These are phyloP conservation scores for Lasioglossum malachurum DNA, from an alignment of 2,888 invertebrate genomes.

Conservation along the genomic window DNA sequence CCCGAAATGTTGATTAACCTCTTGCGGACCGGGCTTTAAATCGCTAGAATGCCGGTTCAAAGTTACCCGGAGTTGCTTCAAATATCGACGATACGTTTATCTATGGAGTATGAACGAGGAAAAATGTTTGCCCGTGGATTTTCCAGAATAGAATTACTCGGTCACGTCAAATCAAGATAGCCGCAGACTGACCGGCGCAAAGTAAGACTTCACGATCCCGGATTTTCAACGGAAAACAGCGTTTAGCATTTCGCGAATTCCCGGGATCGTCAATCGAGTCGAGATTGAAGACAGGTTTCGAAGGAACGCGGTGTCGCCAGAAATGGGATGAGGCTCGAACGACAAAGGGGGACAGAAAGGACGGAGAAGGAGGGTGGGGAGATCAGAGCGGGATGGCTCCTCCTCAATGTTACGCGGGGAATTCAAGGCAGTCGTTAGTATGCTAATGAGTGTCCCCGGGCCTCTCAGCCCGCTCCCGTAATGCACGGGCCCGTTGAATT, in stretches of 20 bases:
- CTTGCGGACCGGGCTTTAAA: not conserved
- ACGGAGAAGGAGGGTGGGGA: not conserved
- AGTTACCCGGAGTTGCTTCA: too few species aligned
- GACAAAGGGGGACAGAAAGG: slow-evolving; percentile 32
- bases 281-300: slow-evolving; percentile 43
- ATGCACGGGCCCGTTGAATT: slow-evolving; percentile 75
- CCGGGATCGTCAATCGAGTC: slow-evolving; percentile 21
- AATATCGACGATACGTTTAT: too few species aligned
- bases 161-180: not conserved
- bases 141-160: not conserved
- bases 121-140: not conserved
- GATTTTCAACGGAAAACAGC: not conserved
- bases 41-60: too few species aligned
- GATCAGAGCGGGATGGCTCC: slow-evolving; percentile 36
- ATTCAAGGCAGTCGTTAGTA: slow-evolving; percentile 83
- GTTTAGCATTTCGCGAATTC: slow-evolving; percentile 9
- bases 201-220: not conserved
- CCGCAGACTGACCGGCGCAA: not conserved
- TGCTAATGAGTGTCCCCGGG: slow-evolving; percentile 81
- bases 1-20: not conserved
- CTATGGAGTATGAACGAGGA: not conserved
- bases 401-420: slow-evolving; percentile 77
- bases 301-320: slow-evolving; percentile 47
- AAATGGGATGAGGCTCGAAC: slow-evolving; percentile 64
- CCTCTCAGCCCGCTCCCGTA: slow-evolving; percentile 60